Evolutionary conservation across 2,113 vertebrate species (phyloP).

Genomic region (Oryzias melastigma): DNA sequence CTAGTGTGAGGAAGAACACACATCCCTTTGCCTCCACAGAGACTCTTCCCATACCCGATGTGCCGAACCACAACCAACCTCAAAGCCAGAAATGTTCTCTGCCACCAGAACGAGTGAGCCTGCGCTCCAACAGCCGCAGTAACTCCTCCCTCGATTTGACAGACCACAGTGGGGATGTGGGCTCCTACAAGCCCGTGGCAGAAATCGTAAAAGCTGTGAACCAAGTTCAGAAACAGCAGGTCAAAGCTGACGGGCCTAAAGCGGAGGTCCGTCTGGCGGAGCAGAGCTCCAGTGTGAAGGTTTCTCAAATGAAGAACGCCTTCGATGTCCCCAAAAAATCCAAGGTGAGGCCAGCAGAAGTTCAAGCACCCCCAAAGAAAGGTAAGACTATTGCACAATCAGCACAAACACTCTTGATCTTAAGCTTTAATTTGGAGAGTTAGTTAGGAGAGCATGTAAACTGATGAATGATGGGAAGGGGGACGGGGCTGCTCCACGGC

Average conservation of each 20-base stretch:
- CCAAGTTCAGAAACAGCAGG: constrained; percentile 57
- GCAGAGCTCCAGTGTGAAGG: constrained; percentile 59
- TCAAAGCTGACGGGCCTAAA: constrained; percentile 41
- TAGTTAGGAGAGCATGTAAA: too few relatives aligned
- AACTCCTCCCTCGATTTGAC: background rate
- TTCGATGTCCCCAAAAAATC: constrained; percentile 73
- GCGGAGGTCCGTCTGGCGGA: constrained; percentile 37
- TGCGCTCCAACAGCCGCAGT: constrained; percentile 3
- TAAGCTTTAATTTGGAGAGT: too few relatives aligned
- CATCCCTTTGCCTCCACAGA: constrained; percentile 38
- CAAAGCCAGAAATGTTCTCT: constrained; percentile 21
- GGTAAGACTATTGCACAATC: constrained; percentile 45
- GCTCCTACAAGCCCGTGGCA: constrained; percentile 68
- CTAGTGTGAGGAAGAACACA: constrained; percentile 40
- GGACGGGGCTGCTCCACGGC: too few relatives aligned
- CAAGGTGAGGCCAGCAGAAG: constrained; percentile 58
- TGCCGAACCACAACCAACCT: constrained; percentile 16
- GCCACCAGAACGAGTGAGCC: constrained; percentile 2
- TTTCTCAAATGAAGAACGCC: constrained; percentile 72
- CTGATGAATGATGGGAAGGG: too few relatives aligned
- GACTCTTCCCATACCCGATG: constrained; percentile 15
- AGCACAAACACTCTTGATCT: background rate
- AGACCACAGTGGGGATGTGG: constrained; percentile 17
- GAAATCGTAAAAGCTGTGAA: constrained; percentile 68
- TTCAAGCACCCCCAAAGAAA: constrained; percentile 67